These are phyloP conservation scores for Ephydatia muelleri DNA, from an alignment of 37 sponge, comb jelly and placozoan genomes.

Conservation along the genomic window DNA sequence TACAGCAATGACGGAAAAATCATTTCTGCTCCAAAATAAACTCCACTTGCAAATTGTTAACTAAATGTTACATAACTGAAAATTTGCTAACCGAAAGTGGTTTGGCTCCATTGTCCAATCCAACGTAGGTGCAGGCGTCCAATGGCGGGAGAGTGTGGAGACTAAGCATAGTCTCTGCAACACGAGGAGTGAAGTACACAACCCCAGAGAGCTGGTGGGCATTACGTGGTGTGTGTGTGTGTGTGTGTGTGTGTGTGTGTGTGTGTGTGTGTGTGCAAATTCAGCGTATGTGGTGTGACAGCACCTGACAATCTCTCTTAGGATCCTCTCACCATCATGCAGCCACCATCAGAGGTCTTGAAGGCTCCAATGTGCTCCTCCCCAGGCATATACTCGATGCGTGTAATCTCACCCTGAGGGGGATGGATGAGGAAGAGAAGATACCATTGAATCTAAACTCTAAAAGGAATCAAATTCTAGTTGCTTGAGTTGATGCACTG, in stretches of 20 bases:
- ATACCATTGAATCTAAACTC: not conserved
- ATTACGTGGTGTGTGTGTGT: not conserved
- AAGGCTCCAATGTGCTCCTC: constrained; percentile 30
- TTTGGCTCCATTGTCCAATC: constrained; percentile 82
- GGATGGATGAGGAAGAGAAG: not conserved
- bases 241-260: not conserved
- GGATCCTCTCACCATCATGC: constrained; percentile 50
- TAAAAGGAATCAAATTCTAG: not conserved
- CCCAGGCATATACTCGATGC: constrained; percentile 47
- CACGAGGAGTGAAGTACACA: constrained; percentile 62
- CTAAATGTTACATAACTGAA: no score
- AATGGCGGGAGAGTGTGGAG: constrained; percentile 72
- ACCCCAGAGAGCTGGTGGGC: constrained; percentile 72
- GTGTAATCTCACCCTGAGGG: constrained; percentile 60
- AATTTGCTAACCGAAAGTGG: constrained; percentile 70
- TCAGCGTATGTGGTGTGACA: not conserved
- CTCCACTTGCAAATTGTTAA: no score
- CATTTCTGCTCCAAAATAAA: no score
- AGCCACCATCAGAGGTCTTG: constrained; percentile 25
- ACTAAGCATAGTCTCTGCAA: constrained; percentile 41
- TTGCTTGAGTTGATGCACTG: no score
- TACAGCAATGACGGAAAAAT: no score
- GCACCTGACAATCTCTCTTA: not conserved
- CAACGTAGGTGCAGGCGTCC: constrained; percentile 87
- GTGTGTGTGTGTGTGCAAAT: not conserved